Percentiles rank a stretch among this genome's conserved stretches.
Evolutionary conservation across 2,797 vertebrate genomes (phyloP).

Genomic region (Mycteria americana): DNA sequence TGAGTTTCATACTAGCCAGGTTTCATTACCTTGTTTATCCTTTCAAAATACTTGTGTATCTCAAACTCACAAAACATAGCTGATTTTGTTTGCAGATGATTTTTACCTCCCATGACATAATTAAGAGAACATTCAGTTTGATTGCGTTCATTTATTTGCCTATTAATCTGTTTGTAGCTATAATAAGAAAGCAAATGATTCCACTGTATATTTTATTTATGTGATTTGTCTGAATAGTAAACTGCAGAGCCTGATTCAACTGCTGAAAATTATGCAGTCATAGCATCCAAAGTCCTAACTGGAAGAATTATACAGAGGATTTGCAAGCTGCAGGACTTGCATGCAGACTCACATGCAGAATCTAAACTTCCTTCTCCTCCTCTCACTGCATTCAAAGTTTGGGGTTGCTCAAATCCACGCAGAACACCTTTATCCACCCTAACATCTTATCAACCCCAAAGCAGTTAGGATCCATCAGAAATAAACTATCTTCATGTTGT

Average conservation of each 20-base stretch:
- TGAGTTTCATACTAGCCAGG: not conserved
- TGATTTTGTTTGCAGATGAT: slow-evolving; percentile 4
- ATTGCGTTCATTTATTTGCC: slow-evolving; percentile 52
- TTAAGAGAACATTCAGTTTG: slow-evolving; percentile 10
- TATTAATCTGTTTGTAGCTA: slow-evolving; percentile 49
- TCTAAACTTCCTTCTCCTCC: not conserved
- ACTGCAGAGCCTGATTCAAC: not conserved
- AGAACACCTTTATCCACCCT: not conserved
- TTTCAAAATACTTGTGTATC: not conserved
- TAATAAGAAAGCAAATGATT: slow-evolving; percentile 46
- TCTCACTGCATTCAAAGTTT: not conserved
- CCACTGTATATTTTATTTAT: slow-evolving; percentile 55
- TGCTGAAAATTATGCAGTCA: not conserved
- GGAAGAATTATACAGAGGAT: not conserved
- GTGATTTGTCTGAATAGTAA: not conserved
- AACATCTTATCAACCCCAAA: not conserved
- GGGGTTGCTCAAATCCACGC: rapidly evolving
- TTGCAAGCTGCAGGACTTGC: not conserved
- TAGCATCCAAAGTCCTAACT: slow-evolving; percentile 6
- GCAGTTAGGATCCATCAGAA: not conserved
- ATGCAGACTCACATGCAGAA: not conserved
- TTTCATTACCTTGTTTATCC: slow-evolving; percentile 53
- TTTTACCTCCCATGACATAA: slow-evolving; percentile 27
- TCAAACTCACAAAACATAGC: not conserved
- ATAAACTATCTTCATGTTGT: rapidly evolving